These are phyloP conservation scores for Hymenochirus boettgeri DNA, from an alignment of 2,113 vertebrate genomes.

Conservation along the genomic window DNA sequence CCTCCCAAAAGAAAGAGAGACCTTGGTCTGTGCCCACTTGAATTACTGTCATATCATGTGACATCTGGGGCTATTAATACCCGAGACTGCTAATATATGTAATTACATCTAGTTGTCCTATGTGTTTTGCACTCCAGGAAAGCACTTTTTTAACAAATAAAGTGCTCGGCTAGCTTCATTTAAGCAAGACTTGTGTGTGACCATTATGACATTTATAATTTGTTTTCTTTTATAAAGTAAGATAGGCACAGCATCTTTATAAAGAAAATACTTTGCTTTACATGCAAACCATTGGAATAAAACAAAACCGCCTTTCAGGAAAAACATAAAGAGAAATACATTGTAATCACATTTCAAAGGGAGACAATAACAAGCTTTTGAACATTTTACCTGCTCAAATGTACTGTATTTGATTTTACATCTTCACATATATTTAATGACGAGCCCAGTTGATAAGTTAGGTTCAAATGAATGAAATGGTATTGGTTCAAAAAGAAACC, in stretches of 20 bases:
- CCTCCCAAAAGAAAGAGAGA: conserved; percentile 68
- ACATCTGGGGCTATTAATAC: conserved; percentile 69
- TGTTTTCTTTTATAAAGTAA: conserved; percentile 2
- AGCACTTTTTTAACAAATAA: conserved; percentile 54
- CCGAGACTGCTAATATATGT: conserved; percentile 57
- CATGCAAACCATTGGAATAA: neutral
- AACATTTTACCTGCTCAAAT: neutral
- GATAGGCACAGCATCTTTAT: neutral
- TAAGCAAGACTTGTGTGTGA: conserved; percentile 1
- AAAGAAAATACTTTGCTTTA: neutral
- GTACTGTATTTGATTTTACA: no score
- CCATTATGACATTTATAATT: conserved; percentile 20
- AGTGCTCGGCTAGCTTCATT: conserved; percentile 19
- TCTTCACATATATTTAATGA: no score
- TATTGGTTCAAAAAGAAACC: no score
- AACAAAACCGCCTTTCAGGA: neutral
- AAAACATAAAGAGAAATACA: neutral
- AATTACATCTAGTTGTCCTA: conserved; percentile 49
- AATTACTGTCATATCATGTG: conserved; percentile 65
- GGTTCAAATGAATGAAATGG: no score
- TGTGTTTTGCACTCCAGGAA: conserved; percentile 52
- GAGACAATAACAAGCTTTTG: neutral
- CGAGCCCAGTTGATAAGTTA: no score
- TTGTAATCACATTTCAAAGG: neutral
- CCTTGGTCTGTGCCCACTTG: conserved; percentile 58